Conservation (phyloP, 1,140 invertebrate species). For the Drosophila auraria region DNA sequence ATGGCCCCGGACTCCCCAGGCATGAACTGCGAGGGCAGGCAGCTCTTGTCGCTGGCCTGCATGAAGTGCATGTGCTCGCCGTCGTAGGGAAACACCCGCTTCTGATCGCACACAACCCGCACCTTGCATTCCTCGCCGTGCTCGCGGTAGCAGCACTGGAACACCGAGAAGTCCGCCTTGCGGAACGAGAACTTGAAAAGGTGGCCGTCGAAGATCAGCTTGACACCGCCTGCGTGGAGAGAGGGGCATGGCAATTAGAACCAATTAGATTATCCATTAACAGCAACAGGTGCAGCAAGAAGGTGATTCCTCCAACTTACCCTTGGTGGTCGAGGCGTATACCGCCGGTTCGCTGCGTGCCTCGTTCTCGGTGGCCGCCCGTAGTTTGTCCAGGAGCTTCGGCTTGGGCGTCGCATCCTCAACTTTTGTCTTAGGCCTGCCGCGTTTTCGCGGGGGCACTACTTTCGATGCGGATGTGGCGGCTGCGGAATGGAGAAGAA, state of each 20-base stretch:
- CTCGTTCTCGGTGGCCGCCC: slow-evolving; percentile 56
- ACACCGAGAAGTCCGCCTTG: slow-evolving; percentile 75
- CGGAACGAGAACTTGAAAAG: slow-evolving; percentile 80
- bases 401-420: slow-evolving; percentile 53
- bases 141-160: slow-evolving; percentile 81
- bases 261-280: background rate
- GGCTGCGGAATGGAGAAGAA: slow-evolving; percentile 28
- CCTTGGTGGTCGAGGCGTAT: slow-evolving; percentile 80
- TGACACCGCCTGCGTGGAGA: slow-evolving; percentile 65
- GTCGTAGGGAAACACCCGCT: slow-evolving; percentile 76
- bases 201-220: slow-evolving; percentile 76
- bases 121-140: slow-evolving; percentile 79
- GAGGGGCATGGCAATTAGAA: background rate
- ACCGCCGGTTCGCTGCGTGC: slow-evolving; percentile 67
- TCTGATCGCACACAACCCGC: slow-evolving; percentile 79
- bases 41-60: slow-evolving; percentile 80
- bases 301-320: slow-evolving; percentile 35
- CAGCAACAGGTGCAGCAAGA: background rate
- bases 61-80: slow-evolving; percentile 79
- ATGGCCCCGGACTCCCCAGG: slow-evolving; percentile 48
- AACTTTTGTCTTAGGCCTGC: slow-evolving; percentile 61
- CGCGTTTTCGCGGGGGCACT: slow-evolving; percentile 71
- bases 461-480: slow-evolving; percentile 39
- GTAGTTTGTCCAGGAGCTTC: slow-evolving; percentile 65
- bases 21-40: slow-evolving; percentile 73